phyloP scores from a whole-genome alignment of 2,797 vertebrate species.

The Leuciscus waleckii region DNA sequence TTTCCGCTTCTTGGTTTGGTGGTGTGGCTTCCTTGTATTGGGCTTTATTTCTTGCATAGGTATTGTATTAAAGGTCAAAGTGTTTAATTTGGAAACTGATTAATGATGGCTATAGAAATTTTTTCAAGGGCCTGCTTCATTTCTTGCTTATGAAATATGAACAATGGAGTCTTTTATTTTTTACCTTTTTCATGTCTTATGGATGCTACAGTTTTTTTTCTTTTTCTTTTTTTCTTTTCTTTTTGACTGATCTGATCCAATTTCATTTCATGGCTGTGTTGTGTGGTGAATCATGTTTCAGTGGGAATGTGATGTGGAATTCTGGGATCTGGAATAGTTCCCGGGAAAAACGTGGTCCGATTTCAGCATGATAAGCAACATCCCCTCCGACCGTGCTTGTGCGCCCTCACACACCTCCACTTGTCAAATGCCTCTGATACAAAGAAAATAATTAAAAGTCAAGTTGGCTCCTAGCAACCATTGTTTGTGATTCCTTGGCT shows the following conservation, averaged over 20 bases:
- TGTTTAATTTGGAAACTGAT: constrained; percentile 79
- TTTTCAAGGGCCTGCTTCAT: constrained; percentile 76
- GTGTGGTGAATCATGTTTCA: constrained; percentile 87
- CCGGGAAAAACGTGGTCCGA: constrained; percentile 79
- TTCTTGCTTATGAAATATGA: constrained; percentile 79
- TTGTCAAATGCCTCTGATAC: constrained; percentile 97
- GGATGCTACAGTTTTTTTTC: constrained; percentile 78
- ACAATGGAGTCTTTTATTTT: constrained; percentile 75
- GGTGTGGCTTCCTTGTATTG: constrained; percentile 79
- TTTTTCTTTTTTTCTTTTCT: constrained; percentile 65
- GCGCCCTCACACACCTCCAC: constrained; percentile 91
- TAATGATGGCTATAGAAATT: constrained; percentile 72
- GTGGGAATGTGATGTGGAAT: constrained; percentile 87
- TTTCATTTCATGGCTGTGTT: constrained; percentile 88
- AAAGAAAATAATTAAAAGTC: constrained; percentile 78
- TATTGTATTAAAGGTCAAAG: constrained; percentile 68
- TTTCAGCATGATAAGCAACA: constrained; percentile 87
- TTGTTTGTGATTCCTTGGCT: constrained; percentile 50
- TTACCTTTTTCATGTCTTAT: constrained; percentile 77
- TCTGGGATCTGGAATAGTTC: constrained; percentile 85
- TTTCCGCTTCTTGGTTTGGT: constrained; percentile 81
- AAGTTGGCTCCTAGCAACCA: constrained; percentile 80
- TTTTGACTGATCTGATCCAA: constrained; percentile 85
- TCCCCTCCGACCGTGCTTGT: constrained; percentile 86
- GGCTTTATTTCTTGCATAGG: constrained; percentile 82